Percentiles rank a stretch among this genome's conserved stretches.
Evolutionary conservation across 2,797 vertebrate species (phyloP).

Genomic region (Nasua narica): DNA sequence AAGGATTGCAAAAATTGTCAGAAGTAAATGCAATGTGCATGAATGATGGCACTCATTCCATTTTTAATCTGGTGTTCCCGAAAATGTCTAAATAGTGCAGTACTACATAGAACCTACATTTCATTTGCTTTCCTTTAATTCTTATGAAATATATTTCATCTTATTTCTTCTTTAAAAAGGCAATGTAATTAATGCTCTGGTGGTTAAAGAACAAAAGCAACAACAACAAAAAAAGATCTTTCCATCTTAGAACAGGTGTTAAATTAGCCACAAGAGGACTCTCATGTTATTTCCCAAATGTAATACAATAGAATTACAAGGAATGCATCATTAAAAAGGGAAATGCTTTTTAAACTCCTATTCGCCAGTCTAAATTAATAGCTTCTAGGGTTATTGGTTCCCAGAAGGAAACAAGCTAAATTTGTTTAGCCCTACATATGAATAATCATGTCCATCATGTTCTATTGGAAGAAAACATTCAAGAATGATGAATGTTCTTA

Average conservation of each 20-base stretch:
- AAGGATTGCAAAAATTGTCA: not conserved
- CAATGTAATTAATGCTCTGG: not conserved
- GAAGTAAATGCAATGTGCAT: fast-evolving
- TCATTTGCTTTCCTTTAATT: not conserved
- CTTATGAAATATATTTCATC: not conserved
- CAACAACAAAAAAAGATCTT: not conserved
- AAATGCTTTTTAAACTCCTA: slow-evolving; percentile 49
- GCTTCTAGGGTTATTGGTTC: slow-evolving; percentile 44
- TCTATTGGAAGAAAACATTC: slow-evolving; percentile 18
- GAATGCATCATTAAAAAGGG: slow-evolving; percentile 49
- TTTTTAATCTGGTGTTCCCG: not conserved
- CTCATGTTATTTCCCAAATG: slow-evolving; percentile 17
- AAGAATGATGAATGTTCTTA: slow-evolving; percentile 18
- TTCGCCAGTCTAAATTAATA: slow-evolving; percentile 62
- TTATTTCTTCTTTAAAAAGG: not conserved
- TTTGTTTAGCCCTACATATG: slow-evolving; percentile 51
- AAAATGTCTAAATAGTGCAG: fast-evolving
- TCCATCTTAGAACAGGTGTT: slow-evolving; percentile 54
- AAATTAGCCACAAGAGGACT: slow-evolving; percentile 67
- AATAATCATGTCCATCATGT: slow-evolving; percentile 45
- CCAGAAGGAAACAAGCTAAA: slow-evolving; percentile 62
- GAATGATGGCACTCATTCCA: not conserved
- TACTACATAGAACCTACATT: not conserved
- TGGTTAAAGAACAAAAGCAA: not conserved
- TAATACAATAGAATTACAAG: slow-evolving; percentile 28